These are phyloP conservation scores for Rhinichthys klamathensis DNA, from an alignment of 2,113 vertebrate species.

Conservation along the genomic window DNA sequence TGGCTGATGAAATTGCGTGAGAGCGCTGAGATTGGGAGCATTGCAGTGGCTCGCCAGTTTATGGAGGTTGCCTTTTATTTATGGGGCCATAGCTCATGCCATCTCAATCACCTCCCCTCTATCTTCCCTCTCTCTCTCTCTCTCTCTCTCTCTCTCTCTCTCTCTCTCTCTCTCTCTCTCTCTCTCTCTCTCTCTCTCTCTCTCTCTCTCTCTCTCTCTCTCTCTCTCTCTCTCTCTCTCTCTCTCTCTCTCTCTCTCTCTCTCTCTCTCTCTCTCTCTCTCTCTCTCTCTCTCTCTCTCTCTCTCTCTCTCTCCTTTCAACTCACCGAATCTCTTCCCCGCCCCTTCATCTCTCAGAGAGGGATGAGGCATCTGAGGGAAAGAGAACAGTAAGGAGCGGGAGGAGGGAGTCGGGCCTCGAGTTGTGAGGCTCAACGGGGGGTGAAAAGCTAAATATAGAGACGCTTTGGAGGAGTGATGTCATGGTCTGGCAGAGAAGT, in stretches of 20 bases:
- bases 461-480: constrained; percentile 73
- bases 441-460: constrained; percentile 79
- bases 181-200: constrained; percentile 28
- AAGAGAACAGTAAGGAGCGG: constrained; percentile 50
- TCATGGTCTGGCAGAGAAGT: constrained; percentile 64
- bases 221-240: too few species aligned
- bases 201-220: too few species aligned
- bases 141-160: constrained; percentile 13
- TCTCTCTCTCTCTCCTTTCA: constrained; percentile 38
- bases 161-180: too few species aligned
- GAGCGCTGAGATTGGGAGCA: background rate
- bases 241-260: too few species aligned
- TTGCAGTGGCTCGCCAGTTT: background rate
- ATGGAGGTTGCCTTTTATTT: constrained; percentile 62
- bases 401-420: constrained; percentile 68
- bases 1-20: constrained; percentile 4
- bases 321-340: constrained; percentile 50
- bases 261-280: background rate
- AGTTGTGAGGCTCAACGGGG: constrained; percentile 71
- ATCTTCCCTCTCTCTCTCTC: constrained; percentile 29
- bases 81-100: constrained; percentile 65
- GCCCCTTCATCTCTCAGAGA: constrained; percentile 26
- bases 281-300: too few species aligned
- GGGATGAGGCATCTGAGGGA: constrained; percentile 62
- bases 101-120: constrained; percentile 55